Evolutionary conservation across 1,140 invertebrate species (phyloP), one percentile per base, ranked within the genome.

Genomic region (Diuraphis noxia): DNA sequence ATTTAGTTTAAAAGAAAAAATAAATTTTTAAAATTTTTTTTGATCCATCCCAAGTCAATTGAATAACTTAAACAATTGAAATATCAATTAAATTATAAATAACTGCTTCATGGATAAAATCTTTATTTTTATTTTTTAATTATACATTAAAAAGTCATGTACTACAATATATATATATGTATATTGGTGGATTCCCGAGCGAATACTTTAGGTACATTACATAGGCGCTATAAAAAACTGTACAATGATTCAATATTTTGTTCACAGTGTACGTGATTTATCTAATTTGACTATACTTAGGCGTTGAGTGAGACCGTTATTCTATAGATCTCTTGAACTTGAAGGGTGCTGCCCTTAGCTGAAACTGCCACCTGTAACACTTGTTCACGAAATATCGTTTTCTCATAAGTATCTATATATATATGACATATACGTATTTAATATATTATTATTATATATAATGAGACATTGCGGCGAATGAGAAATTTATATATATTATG

Each of bases 371-470:
- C 56, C 56, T 72, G 56, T 72, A 72, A 72, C 56, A 72, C 56
- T n/a, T 72, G 56, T n/a, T 17, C 30, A n/a, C 13, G 30, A n/a
- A 72, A n/a, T n/a, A 72, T 72, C n/a, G 56, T 72, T 72, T n/a
- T 72, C 56, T n/a, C 56, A n/a, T 17, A 72, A 17, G 17, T 84
- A 46, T 85, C 34, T 46, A 85, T 85, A n/a, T 43, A 23, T 40
- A 40, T 30, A 63, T n/a, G 13, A 72, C 34, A 34, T 72, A 72
- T 72, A 72, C 56, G n/a, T n/a, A 72, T 72, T 49, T 49, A 49
- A 49, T 72, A 72, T 17, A 72, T 72, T 72, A 72, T 72, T 72
- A 72, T n/a, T n/a, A n/a, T n/a, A n/a, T 72, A 72, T 72, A 72
- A 72, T 72, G 56, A 72, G 56, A 72, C 56, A 72, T n/a, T n/a